Evolutionary conservation across 2,113 vertebrate species (phyloP), one percentile per base, ranked within the genome.

Genomic region (Sceloporus tristichus): DNA sequence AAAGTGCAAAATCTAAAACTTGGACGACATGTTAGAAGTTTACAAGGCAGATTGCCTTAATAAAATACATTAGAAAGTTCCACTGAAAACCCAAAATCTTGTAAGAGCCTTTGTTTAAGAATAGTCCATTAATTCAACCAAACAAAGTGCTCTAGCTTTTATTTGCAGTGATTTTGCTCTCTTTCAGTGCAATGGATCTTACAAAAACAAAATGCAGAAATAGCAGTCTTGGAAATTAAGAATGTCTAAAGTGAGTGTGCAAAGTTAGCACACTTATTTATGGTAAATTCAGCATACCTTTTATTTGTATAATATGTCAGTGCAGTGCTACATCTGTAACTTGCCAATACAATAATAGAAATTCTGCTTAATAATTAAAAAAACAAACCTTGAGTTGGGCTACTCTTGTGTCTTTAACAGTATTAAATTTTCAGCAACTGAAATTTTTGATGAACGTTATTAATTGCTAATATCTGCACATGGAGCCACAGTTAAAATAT

Each of bases 11-110:
- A 38, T 53, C 68, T 73, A 88, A 85, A 5, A 2, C 54, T 73
- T 29, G 85, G 2, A 56, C 2, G 0, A 9, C 89, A 83, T 89
- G 27, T 29, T 88, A 89, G 88, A 79, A 73, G 21, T 93, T 92
- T 91, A 90, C 56, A 66, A 87, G 86, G n/a, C 14, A 82, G 73
- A 40, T 75, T 76, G 62, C 5, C 23, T 11, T 18, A 9, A 82
- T 21, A 65, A n/a, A 74, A 11, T 53, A 56, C 65, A 34, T 42
- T 65, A 48, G 5, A 66, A 79, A 13, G n/a, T 42, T 62, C 14
- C 25, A 65, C 59, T 66, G 38, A 18, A 65, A 70, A 71, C 54
- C 11, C 5, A 70, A 23, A 59, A 9, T 21, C 14, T 38, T 19
- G 42, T 8, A 19, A 8, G 8, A 56, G 56, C 56, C 4, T 56